Evolutionary conservation across 2,888 invertebrate genomes (phyloP), one percentile per base, ranked within the genome.

Genomic region (Vandiemenella viatica): DNA sequence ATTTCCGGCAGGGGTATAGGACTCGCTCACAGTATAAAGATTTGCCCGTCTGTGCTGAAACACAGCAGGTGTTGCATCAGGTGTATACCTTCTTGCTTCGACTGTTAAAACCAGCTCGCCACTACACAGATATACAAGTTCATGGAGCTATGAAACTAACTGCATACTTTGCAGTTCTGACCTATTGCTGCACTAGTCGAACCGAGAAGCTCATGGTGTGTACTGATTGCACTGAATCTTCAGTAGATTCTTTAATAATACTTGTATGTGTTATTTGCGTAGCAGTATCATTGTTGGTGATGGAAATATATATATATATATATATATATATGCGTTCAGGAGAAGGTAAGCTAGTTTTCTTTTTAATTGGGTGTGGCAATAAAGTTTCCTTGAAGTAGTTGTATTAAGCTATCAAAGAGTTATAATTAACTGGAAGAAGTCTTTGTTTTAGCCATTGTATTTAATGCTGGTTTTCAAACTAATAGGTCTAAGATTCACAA

Each of bases 101-200:
- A 51, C 72, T 93, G 56, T 64, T 93, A 50, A 81, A 87, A 55
- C 76, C 85, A 10, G 90, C 90, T 1, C 79, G 85, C 58, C 84
- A 86, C 58, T 92, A 90, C 64, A 85, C 85, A 0, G 89, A 90
- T 60, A 81, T 85, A 58, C 80, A 80, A 45, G 79, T 81, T 7
- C 91, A 93, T 63, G 90, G 92, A 49, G 87, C 91, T 2, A 85
- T 85, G 68, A 92, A 92, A 67, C 72, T 95, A 51, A 90, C 90
- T 23, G 86, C 90, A 7, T 93, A 92, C 67, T 93, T 95, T 67
- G 86, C 89, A 45, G 77, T 93, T 50, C 77, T 93, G 71, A 85
- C 88, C 46, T 92, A 91, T 63, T 93, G 92, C 66, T 82, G 92
- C 60, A 79, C 92, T 59, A 84, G 89, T 46, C 81, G 85, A 61